Conservation (phyloP, 2,797 vertebrate genomes). For the Kryptolebias ocellatus region DNA sequence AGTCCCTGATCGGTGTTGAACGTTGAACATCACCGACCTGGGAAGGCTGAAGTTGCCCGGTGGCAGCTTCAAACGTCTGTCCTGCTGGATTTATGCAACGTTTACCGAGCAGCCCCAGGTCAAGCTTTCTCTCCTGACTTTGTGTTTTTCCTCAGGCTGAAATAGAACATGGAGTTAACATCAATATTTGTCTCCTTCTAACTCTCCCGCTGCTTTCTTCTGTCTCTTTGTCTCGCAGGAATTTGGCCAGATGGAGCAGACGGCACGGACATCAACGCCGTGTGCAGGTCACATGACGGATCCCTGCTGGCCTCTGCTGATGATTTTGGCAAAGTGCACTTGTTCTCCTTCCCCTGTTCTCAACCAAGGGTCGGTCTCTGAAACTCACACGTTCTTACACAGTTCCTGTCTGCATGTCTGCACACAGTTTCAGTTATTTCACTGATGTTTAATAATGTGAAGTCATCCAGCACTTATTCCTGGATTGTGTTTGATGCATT, state of each 20-base stretch:
- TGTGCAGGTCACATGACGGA: slow-evolving; percentile 85
- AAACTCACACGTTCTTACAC: too few species aligned
- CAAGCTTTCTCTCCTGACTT: background rate
- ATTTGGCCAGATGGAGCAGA: slow-evolving; percentile 87
- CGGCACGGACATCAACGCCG: slow-evolving; percentile 92
- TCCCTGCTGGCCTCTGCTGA: slow-evolving; percentile 88
- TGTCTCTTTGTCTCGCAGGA: slow-evolving; percentile 40
- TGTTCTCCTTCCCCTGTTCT: slow-evolving; percentile 88
- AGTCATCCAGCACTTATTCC: too few species aligned
- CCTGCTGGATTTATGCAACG: too few species aligned
- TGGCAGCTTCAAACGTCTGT: background rate
- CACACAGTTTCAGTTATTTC: too few species aligned
- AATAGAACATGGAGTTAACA: background rate
- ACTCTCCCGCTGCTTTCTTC: background rate
- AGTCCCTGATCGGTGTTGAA: background rate
- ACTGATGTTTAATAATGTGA: too few species aligned
- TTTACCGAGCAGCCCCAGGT: too few species aligned
- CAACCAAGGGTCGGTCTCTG: slow-evolving; percentile 86
- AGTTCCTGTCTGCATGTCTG: too few species aligned
- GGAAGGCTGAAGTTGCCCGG: too few species aligned
- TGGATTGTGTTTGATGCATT: too few species aligned
- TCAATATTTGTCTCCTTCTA: background rate
- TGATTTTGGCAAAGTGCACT: slow-evolving; percentile 93
- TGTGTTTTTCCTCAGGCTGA: background rate
- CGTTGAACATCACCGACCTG: too few species aligned